Percentiles rank a stretch among this genome's conserved stretches.
phyloP scores from a whole-genome alignment of 2,113 vertebrate species.

The Erpornis zantholeuca region DNA sequence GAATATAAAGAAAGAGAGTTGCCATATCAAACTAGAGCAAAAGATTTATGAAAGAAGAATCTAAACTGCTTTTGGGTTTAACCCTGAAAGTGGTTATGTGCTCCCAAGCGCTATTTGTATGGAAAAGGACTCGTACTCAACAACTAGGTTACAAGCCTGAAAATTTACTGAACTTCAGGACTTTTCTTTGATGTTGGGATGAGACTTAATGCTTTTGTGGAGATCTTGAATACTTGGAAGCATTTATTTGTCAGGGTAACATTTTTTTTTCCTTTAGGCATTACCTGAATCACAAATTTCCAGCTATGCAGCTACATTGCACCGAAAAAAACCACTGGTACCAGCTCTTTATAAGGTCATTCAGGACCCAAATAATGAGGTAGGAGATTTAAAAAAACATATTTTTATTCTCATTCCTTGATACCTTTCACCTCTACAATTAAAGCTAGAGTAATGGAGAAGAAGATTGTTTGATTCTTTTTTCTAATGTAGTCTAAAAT shows the following conservation, averaged over 20 bases:
- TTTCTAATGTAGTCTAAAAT: background rate
- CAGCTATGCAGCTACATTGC: slow-evolving; percentile 90
- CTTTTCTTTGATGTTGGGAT: background rate
- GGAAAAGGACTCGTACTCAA: background rate
- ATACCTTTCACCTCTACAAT: background rate
- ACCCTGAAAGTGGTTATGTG: background rate
- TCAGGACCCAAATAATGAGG: slow-evolving; percentile 94
- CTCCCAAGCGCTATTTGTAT: background rate
- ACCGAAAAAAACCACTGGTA: slow-evolving; percentile 90
- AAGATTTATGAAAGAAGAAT: background rate
- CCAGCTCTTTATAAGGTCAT: slow-evolving; percentile 94
- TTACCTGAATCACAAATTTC: slow-evolving; percentile 93
- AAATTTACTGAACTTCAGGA: background rate
- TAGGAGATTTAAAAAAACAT: slow-evolving; percentile 47
- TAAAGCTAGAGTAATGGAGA: background rate
- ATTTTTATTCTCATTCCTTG: background rate
- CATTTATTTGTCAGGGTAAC: background rate
- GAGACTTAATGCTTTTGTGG: background rate
- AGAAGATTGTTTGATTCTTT: background rate
- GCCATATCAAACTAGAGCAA: background rate
- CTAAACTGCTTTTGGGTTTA: background rate
- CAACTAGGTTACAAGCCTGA: background rate
- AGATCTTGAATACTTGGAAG: background rate
- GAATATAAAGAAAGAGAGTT: background rate
- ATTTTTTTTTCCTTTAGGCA: slow-evolving; percentile 67